Conservation (phyloP, 2,797 vertebrate genomes). For the Monodelphis domestica region DNA sequence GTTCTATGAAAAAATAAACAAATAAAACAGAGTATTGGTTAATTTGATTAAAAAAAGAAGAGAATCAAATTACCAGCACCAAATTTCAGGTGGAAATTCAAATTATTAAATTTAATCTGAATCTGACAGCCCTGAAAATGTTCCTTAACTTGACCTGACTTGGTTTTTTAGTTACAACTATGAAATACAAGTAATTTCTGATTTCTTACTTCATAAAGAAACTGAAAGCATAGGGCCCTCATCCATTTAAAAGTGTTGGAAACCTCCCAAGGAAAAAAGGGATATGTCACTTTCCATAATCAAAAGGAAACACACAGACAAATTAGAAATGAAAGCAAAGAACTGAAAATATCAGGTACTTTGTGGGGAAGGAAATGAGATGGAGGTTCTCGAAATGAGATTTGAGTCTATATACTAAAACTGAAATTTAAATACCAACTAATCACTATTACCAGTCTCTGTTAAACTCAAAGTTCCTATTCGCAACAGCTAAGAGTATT, state of each 20-base stretch:
- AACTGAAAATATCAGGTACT: conserved; percentile 7
- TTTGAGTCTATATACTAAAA: background rate
- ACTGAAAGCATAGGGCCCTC: background rate
- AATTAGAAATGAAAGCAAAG: conserved; percentile 14
- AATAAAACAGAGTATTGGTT: too few species aligned
- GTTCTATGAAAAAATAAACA: too few species aligned
- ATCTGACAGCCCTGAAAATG: background rate
- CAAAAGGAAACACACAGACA: background rate
- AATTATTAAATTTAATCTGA: background rate
- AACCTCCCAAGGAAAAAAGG: background rate
- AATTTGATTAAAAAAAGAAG: too few species aligned
- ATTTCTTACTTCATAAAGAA: background rate
- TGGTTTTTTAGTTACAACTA: background rate
- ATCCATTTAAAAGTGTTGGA: background rate
- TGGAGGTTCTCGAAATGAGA: background rate
- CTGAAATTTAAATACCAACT: background rate
- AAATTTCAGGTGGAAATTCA: background rate
- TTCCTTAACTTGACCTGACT: background rate
- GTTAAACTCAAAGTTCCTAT: background rate
- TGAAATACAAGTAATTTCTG: background rate
- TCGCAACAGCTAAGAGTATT: background rate
- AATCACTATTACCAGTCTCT: background rate
- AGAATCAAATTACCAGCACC: too few species aligned
- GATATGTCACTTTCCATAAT: conserved; percentile 1
- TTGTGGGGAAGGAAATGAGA: background rate